A percentile compares a stretch with the other conserved stretches of the same genome.
Conservation (phyloP, 2,888 invertebrate species). For the Acanthosepion pharaonis region DNA sequence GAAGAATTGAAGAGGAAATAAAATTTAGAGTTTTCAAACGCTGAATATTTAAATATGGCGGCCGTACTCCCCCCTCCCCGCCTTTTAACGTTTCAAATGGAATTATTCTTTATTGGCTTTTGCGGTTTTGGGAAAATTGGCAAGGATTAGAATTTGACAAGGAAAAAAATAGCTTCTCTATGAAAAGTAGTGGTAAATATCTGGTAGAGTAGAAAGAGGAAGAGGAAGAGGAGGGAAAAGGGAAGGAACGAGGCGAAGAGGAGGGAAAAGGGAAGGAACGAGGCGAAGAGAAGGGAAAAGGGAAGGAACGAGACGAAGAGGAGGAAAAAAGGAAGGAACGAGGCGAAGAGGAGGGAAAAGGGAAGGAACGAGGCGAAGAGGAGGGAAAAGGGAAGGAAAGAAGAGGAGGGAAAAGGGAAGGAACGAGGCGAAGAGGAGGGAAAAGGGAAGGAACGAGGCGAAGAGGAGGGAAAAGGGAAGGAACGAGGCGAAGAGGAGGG, state of each 20-base stretch:
- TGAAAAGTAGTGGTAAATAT: too few species aligned
- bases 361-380: background rate
- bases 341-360: accelerated
- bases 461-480: background rate
- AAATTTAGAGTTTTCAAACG: too few species aligned
- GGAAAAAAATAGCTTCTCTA: too few species aligned
- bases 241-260: background rate
- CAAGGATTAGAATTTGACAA: background rate
- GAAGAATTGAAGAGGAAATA: too few species aligned
- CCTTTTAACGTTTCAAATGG: too few species aligned
- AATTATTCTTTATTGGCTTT: too few species aligned
- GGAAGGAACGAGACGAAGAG: background rate
- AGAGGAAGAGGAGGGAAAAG: background rate
- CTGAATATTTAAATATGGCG: too few species aligned
- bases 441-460: background rate
- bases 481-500: background rate
- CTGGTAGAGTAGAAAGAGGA: too few species aligned
- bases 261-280: background rate
- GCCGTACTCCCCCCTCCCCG: too few species aligned
- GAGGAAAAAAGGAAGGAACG: too few species aligned
- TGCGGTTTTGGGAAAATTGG: background rate
- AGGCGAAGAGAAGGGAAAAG: too few species aligned
- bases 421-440: background rate
- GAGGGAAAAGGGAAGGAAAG: background rate
- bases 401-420: background rate